Conservation (phyloP, 92 coral and sea anemone genomes). For the Micromussa lordhowensis region DNA sequence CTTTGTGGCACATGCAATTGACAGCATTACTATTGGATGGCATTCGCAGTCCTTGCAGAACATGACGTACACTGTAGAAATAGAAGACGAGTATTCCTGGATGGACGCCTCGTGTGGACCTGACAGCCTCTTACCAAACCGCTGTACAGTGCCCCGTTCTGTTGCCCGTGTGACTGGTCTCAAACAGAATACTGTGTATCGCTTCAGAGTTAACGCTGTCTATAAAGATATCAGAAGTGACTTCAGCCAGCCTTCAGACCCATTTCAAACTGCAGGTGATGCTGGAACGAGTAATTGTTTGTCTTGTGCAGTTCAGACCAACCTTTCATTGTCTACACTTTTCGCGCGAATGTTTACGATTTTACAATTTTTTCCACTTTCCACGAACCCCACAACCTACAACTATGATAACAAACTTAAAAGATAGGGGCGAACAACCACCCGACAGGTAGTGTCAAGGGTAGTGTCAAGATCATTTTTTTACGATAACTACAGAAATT, state of each 20-base stretch:
- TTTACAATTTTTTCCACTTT: background rate
- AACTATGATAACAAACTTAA: background rate
- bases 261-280: constrained; percentile 27
- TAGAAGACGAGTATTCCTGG: background rate
- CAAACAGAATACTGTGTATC: constrained; percentile 7
- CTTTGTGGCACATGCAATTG: background rate
- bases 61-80: background rate
- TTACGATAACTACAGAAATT: too few relatives aligned
- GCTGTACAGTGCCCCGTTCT: background rate
- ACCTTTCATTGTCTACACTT: background rate
- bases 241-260: constrained; percentile 11
- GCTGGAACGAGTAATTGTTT: background rate
- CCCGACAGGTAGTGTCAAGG: background rate
- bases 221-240: constrained; percentile 6
- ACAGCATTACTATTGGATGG: constrained; percentile 14
- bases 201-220: constrained; percentile 12
- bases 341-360: background rate
- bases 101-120: background rate
- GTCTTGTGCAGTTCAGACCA: background rate
- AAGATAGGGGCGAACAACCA: background rate
- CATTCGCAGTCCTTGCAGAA: background rate
- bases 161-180: constrained; percentile 11
- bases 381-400: background rate
- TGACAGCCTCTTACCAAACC: background rate
- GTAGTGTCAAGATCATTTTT: background rate